phyloP scores from a whole-genome alignment of 2,888 invertebrate genomes.

The Drosophila fulvimacula region DNA sequence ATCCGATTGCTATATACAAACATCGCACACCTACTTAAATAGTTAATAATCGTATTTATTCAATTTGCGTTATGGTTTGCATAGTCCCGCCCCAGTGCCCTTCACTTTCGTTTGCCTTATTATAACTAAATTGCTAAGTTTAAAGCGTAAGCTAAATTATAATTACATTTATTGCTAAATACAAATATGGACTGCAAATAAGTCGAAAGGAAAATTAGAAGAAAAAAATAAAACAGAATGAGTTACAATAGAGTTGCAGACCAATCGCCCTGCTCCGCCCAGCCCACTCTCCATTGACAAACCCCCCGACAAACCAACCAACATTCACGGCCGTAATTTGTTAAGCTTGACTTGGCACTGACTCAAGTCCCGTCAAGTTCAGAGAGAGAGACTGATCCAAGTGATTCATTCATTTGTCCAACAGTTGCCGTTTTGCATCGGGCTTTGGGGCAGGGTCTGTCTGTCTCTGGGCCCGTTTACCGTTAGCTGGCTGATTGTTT shows the following conservation, averaged over 20 bases:
- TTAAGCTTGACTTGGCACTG: slow-evolving; percentile 62
- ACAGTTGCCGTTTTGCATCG: not conserved
- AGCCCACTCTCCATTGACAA: slow-evolving; percentile 4
- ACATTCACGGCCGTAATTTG: slow-evolving; percentile 59
- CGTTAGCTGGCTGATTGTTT: slow-evolving; percentile 23
- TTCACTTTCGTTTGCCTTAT: slow-evolving; percentile 83
- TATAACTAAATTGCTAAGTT: slow-evolving; percentile 69
- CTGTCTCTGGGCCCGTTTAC: slow-evolving; percentile 10
- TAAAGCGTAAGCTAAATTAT: slow-evolving; percentile 66
- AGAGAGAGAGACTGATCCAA: slow-evolving; percentile 61
- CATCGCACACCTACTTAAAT: slow-evolving; percentile 15
- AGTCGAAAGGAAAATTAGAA: slow-evolving; percentile 36
- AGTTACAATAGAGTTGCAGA: slow-evolving; percentile 49
- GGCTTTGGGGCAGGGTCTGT: slow-evolving; percentile 6
- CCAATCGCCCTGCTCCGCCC: slow-evolving; percentile 17
- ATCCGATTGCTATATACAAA: slow-evolving; percentile 14
- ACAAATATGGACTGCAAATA: slow-evolving; percentile 35
- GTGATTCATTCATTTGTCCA: slow-evolving; percentile 59
- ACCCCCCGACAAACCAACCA: slow-evolving; percentile 7
- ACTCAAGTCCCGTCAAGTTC: slow-evolving; percentile 29
- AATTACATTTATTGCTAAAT: slow-evolving; percentile 61
- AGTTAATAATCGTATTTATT: slow-evolving; percentile 52
- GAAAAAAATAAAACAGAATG: slow-evolving; percentile 16
- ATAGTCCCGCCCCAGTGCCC: slow-evolving; percentile 79
- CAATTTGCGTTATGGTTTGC: slow-evolving; percentile 64